These are phyloP conservation scores for Philereme vetulata DNA, from an alignment of 2,888 invertebrate species.

Conservation along the genomic window DNA sequence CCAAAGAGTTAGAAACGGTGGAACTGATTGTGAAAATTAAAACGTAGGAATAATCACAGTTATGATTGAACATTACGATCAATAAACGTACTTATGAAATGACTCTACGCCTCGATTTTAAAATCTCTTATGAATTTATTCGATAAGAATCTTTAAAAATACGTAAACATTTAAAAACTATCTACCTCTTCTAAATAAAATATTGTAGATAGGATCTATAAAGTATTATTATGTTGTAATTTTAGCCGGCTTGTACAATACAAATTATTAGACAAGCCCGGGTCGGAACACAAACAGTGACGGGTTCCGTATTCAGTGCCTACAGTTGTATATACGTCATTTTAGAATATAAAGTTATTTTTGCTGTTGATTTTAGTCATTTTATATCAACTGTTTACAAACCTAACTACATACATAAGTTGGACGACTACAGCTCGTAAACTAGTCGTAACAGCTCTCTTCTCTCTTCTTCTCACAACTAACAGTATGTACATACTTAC, in stretches of 20 bases:
- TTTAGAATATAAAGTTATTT: too few relatives aligned
- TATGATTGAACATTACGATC: slow-evolving; percentile 20
- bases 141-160: slow-evolving; percentile 56
- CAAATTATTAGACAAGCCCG: too few relatives aligned
- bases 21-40: not conserved
- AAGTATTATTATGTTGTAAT: slow-evolving; percentile 44
- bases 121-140: slow-evolving; percentile 71
- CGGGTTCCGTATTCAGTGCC: too few relatives aligned
- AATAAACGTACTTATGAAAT: slow-evolving; percentile 51
- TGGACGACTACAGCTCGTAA: too few relatives aligned
- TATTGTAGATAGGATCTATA: slow-evolving; percentile 34
- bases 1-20: not conserved
- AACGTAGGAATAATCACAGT: slow-evolving; percentile 1
- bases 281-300: too few relatives aligned
- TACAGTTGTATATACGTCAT: too few relatives aligned
- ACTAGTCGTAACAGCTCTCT: too few relatives aligned
- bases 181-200: slow-evolving; percentile 67
- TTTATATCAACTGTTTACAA: too few relatives aligned
- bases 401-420: too few relatives aligned
- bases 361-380: too few relatives aligned
- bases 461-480: too few relatives aligned
- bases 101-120: slow-evolving; percentile 66
- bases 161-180: slow-evolving; percentile 63
- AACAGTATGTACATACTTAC: too few relatives aligned
- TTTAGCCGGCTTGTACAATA: slow-evolving; percentile 9